These are phyloP conservation scores for Pilophorus perplexus DNA, from an alignment of 2,888 invertebrate genomes.

Conservation along the genomic window DNA sequence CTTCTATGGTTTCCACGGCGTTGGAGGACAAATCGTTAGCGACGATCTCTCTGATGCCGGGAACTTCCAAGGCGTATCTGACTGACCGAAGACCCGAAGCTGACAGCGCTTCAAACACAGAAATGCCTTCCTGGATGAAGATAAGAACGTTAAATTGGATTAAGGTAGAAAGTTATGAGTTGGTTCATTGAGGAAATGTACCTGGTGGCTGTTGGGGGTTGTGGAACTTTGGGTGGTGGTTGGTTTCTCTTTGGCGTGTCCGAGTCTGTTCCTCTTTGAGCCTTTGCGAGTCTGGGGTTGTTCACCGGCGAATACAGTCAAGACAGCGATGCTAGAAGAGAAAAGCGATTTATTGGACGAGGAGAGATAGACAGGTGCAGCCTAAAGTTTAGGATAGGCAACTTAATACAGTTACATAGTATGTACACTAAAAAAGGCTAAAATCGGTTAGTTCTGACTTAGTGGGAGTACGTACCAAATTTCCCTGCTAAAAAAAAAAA, in stretches of 20 bases:
- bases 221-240: not conserved
- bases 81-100: slow-evolving; percentile 95
- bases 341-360: too few relatives aligned
- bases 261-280: slow-evolving; percentile 50
- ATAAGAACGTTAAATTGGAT: not conserved
- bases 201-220: too few relatives aligned
- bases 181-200: not conserved
- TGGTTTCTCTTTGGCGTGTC: slow-evolving; percentile 11
- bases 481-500: too few relatives aligned
- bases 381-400: too few relatives aligned
- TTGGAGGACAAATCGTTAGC: slow-evolving; percentile 85
- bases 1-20: slow-evolving; percentile 82
- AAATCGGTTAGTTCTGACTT: too few relatives aligned
- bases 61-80: slow-evolving; percentile 92
- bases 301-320: slow-evolving; percentile 65
- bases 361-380: too few relatives aligned
- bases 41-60: slow-evolving; percentile 73
- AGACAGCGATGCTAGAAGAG: slow-evolving; percentile 64
- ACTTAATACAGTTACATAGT: too few relatives aligned
- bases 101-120: slow-evolving; percentile 88
- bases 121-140: slow-evolving; percentile 58
- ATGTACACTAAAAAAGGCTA: too few relatives aligned
- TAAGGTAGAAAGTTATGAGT: not conserved
- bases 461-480: too few relatives aligned
- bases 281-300: slow-evolving; percentile 51